These are phyloP conservation scores for Catharus bicknelli DNA, from an alignment of 2,113 vertebrate species.

Conservation along the genomic window DNA sequence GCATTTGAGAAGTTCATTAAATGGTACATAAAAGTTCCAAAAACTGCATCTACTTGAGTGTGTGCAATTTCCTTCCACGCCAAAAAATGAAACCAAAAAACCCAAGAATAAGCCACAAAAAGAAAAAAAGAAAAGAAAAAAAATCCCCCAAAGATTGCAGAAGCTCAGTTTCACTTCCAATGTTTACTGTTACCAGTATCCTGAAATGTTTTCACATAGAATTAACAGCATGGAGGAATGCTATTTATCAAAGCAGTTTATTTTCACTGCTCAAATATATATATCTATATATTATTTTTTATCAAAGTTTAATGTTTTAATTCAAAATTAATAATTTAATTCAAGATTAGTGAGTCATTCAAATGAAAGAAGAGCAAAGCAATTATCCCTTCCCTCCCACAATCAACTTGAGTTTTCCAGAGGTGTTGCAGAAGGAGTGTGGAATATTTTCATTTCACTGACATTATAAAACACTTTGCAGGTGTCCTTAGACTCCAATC, in stretches of 20 bases:
- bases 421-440: not conserved
- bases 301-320: not conserved
- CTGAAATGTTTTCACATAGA: not conserved
- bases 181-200: not conserved
- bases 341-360: not conserved
- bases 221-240: not conserved
- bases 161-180: not conserved
- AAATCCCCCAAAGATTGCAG: not conserved
- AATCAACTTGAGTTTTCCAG: not conserved
- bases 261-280: not conserved
- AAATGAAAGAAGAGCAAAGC: not conserved
- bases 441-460: slow-evolving; percentile 12
- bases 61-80: accelerated
- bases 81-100: too few species aligned
- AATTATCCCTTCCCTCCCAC: not conserved
- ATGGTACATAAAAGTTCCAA: not conserved
- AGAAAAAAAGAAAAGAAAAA: too few species aligned
- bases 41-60: not conserved
- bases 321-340: not conserved
- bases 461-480: not conserved
- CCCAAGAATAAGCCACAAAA: too few species aligned
- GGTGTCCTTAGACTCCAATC: slow-evolving; percentile 14
- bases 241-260: not conserved
- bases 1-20: not conserved
- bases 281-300: not conserved